These are phyloP conservation scores for Pimephales promelas DNA, from an alignment of 2,113 vertebrate genomes.

Conservation along the genomic window DNA sequence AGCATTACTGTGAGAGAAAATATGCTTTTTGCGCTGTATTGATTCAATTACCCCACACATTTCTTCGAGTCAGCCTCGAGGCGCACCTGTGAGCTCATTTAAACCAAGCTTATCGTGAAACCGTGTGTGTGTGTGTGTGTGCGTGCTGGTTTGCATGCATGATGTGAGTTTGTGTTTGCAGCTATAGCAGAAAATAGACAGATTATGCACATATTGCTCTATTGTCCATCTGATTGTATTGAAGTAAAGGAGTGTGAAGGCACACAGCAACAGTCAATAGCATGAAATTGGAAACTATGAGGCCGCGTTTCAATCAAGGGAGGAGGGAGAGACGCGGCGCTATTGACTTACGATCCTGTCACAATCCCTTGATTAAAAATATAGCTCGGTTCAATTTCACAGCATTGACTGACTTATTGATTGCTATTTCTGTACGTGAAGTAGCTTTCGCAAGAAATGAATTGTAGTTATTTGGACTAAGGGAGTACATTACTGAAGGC, in stretches of 20 bases:
- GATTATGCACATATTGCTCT: constrained; percentile 28
- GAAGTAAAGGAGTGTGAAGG: constrained; percentile 27
- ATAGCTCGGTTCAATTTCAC: constrained; percentile 54
- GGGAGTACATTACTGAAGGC: constrained; percentile 41
- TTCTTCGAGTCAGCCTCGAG: neutral
- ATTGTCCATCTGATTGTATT: constrained; percentile 44
- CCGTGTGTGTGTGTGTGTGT: neutral
- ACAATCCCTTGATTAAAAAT: constrained; percentile 57
- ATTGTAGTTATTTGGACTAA: constrained; percentile 49
- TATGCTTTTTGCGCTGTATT: constrained; percentile 28
- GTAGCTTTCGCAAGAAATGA: constrained; percentile 50
- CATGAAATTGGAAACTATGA: constrained; percentile 57
- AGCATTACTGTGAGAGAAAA: constrained; percentile 21
- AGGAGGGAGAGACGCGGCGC: neutral
- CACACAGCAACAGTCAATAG: constrained; percentile 46
- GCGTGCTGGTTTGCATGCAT: constrained; percentile 14
- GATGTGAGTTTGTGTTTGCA: constrained; percentile 27
- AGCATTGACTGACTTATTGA: constrained; percentile 54
- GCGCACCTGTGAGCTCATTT: constrained; percentile 30
- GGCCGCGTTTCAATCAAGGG: constrained; percentile 42
- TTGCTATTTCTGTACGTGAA: constrained; percentile 51
- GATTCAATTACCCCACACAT: constrained; percentile 25
- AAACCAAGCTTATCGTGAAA: constrained; percentile 4
- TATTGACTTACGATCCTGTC: constrained; percentile 56
- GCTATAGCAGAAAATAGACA: constrained; percentile 30